phyloP scores from a whole-genome alignment of 2,113 vertebrate genomes.

The Rhinoderma darwinii region DNA sequence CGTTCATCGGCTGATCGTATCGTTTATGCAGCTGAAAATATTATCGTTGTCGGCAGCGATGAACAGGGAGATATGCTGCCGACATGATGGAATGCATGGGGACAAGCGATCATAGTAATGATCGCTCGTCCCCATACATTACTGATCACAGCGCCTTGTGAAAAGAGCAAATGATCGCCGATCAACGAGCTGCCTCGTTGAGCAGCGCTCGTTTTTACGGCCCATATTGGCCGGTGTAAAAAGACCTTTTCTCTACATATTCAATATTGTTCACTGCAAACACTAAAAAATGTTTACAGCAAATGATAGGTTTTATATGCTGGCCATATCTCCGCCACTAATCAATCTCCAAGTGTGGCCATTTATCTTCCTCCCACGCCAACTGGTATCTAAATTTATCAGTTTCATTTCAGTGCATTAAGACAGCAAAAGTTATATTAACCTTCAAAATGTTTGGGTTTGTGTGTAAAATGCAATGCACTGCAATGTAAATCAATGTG shows the following conservation, averaged over 20 bases:
- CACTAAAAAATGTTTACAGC: not conserved
- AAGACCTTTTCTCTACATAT: not conserved
- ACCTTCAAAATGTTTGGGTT: slow-evolving; percentile 20
- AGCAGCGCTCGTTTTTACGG: too few species aligned
- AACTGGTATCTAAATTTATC: slow-evolving; percentile 33
- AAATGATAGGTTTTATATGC: not conserved
- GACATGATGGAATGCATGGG: too few species aligned
- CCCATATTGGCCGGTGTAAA: too few species aligned
- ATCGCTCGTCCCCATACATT: too few species aligned
- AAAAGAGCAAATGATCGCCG: too few species aligned
- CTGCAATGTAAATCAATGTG: not conserved
- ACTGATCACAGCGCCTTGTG: too few species aligned
- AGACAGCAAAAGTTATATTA: slow-evolving; percentile 41
- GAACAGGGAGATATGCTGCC: too few species aligned
- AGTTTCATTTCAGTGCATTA: slow-evolving; percentile 8
- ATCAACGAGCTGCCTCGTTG: too few species aligned
- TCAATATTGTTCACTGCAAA: not conserved
- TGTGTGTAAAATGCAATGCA: not conserved
- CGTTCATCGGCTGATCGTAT: too few species aligned
- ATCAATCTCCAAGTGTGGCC: slow-evolving; percentile 21
- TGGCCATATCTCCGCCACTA: not conserved
- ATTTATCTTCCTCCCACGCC: slow-evolving; percentile 26
- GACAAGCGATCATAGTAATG: too few species aligned
- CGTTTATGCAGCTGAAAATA: too few species aligned
- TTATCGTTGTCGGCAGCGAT: too few species aligned